These are phyloP conservation scores for Thermophis baileyi DNA, from an alignment of 2,113 vertebrate genomes.

Conservation along the genomic window DNA sequence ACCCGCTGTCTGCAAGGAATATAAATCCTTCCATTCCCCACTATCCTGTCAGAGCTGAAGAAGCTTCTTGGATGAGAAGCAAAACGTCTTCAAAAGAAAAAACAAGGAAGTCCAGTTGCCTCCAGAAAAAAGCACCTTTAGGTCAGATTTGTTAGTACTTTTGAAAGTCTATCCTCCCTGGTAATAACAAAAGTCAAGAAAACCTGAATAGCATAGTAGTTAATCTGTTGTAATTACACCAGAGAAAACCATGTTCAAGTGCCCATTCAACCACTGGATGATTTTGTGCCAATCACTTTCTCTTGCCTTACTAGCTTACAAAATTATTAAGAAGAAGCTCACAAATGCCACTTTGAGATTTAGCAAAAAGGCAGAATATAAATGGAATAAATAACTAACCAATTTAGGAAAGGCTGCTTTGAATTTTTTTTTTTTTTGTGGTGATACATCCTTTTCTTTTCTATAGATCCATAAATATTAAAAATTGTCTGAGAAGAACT, in stretches of 20 bases:
- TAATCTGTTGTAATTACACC: background rate
- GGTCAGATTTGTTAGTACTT: background rate
- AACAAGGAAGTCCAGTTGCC: too few relatives aligned
- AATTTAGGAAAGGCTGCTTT: background rate
- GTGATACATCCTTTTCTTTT: background rate
- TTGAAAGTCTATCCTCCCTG: background rate
- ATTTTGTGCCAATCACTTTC: background rate
- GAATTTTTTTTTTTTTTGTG: background rate
- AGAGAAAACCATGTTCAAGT: background rate
- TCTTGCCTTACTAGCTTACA: background rate
- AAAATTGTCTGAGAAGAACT: background rate
- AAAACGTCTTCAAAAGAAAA: too few relatives aligned
- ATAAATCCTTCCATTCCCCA: too few relatives aligned
- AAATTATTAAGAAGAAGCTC: background rate
- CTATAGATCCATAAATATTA: background rate
- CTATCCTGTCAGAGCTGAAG: too few relatives aligned
- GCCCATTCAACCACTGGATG: background rate
- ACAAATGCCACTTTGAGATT: background rate
- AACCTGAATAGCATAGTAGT: background rate
- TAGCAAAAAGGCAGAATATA: background rate
- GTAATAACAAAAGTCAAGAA: background rate
- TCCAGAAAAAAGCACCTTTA: too few relatives aligned
- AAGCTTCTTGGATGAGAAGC: too few relatives aligned
- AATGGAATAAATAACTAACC: background rate
- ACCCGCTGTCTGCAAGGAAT: too few relatives aligned